phyloP scores from a whole-genome alignment of 2,888 invertebrate species.

The Nowickia ferox region DNA sequence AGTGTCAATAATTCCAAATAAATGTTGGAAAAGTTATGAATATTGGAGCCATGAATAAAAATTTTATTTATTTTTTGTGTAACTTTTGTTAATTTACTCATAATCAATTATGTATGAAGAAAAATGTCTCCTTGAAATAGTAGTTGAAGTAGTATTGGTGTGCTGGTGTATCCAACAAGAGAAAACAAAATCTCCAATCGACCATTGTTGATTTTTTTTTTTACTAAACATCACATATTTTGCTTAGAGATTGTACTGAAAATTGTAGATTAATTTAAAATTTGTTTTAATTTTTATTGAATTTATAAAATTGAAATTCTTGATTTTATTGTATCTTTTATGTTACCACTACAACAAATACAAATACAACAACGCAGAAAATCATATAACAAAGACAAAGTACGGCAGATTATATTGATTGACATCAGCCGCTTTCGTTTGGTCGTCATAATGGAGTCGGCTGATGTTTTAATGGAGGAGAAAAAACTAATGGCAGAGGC shows the following conservation, averaged over 20 bases:
- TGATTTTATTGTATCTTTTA: constrained; percentile 39
- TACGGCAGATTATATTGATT: constrained; percentile 42
- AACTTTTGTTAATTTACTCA: constrained; percentile 56
- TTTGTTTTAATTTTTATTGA: constrained; percentile 19
- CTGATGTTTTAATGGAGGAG: constrained; percentile 85
- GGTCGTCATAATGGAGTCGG: constrained; percentile 79
- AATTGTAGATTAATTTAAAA: not conserved
- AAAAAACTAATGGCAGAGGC: constrained; percentile 91
- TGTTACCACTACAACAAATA: constrained; percentile 41
- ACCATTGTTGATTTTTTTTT: constrained; percentile 45
- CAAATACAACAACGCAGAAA: constrained; percentile 2
- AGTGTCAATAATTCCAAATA: constrained; percentile 52
- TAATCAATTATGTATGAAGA: constrained; percentile 64
- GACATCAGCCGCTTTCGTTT: constrained; percentile 35
- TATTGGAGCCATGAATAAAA: not conserved
- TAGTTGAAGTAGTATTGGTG: constrained; percentile 27
- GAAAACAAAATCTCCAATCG: constrained; percentile 38
- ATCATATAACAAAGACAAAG: constrained; percentile 29
- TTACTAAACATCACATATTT: not conserved
- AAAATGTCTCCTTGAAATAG: constrained; percentile 39
- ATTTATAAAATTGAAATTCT: constrained; percentile 33
- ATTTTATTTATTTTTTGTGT: not conserved
- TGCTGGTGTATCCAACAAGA: constrained; percentile 48
- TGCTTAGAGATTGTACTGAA: constrained; percentile 18
- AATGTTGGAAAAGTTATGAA: constrained; percentile 7